These are phyloP conservation scores for Myiopsitta monachus DNA, from an alignment of 2,113 vertebrate species.

Conservation along the genomic window DNA sequence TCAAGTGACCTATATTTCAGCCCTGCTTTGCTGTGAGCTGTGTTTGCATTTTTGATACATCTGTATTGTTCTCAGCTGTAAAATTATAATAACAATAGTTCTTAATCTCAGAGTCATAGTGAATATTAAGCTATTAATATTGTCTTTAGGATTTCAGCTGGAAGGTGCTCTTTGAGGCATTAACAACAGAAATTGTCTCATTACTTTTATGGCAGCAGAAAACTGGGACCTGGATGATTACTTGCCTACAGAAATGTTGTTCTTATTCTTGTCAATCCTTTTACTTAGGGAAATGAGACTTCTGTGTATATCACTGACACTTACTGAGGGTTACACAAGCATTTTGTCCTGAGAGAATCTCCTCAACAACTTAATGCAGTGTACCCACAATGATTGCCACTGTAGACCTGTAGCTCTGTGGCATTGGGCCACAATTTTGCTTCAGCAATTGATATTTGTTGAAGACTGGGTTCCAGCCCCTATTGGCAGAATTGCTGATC, in stretches of 20 bases:
- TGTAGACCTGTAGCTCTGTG: not conserved
- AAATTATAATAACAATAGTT: not conserved
- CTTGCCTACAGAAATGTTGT: not conserved
- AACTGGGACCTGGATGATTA: not conserved
- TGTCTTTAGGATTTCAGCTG: not conserved
- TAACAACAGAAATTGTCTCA: not conserved
- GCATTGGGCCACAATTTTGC: not conserved
- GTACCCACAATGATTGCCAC: not conserved
- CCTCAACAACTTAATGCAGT: not conserved
- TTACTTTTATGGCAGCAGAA: not conserved
- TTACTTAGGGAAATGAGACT: not conserved
- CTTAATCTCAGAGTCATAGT: not conserved
- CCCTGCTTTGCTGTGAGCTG: not conserved
- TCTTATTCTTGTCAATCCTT: not conserved
- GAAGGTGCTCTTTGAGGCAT: not conserved
- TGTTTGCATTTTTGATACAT: not conserved
- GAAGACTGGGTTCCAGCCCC: not conserved
- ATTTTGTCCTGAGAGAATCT: not conserved
- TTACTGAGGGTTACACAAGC: not conserved
- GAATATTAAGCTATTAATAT: not conserved
- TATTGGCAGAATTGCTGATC: not conserved
- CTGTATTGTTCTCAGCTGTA: not conserved
- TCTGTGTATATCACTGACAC: not conserved
- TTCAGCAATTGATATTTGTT: not conserved
- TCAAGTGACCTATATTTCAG: not conserved